These are phyloP conservation scores for Standfussiana lucernea DNA, from an alignment of 2,888 invertebrate species.

Conservation along the genomic window DNA sequence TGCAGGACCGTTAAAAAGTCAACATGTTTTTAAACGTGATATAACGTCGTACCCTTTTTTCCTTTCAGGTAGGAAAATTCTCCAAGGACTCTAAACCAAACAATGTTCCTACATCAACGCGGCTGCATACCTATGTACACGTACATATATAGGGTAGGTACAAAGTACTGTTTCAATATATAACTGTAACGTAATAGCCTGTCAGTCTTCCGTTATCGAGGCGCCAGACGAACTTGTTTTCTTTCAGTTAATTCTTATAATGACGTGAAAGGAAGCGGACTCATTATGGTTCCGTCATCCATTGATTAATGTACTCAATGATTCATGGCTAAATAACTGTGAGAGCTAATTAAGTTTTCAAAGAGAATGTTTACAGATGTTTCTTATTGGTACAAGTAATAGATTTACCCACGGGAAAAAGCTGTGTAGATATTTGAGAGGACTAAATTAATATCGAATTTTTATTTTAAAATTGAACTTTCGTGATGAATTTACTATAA, in stretches of 20 bases:
- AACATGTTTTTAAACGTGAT: conserved; percentile 41
- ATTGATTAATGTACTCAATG: conserved; percentile 53
- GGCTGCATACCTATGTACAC: neutral
- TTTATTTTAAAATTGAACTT: conserved; percentile 5
- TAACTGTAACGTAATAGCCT: conserved; percentile 38
- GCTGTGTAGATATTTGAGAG: neutral
- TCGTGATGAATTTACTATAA: neutral
- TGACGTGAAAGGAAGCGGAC: conserved; percentile 49
- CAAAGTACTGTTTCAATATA: conserved; percentile 6
- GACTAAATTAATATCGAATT: neutral
- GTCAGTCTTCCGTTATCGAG: conserved; percentile 42
- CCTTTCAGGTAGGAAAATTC: conserved; percentile 28
- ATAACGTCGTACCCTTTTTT: conserved; percentile 40
- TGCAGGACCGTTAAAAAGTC: conserved; percentile 36
- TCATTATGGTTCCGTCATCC: conserved; percentile 58
- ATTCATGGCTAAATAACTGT: conserved; percentile 50
- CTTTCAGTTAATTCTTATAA: conserved; percentile 59
- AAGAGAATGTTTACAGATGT: conserved; percentile 25
- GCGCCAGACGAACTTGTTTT: conserved; percentile 55
- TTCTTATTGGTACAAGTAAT: conserved; percentile 17
- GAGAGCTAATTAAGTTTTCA: conserved; percentile 51
- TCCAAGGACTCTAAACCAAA: conserved; percentile 23
- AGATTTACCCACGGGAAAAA: neutral
- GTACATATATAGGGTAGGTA: conserved; percentile 4
- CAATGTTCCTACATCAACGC: conserved; percentile 28